Evolutionary conservation across 37 sponge, comb jelly and placozoan species (phyloP), one percentile per base, ranked within the genome.

Genomic region (Halichondria panicea): DNA sequence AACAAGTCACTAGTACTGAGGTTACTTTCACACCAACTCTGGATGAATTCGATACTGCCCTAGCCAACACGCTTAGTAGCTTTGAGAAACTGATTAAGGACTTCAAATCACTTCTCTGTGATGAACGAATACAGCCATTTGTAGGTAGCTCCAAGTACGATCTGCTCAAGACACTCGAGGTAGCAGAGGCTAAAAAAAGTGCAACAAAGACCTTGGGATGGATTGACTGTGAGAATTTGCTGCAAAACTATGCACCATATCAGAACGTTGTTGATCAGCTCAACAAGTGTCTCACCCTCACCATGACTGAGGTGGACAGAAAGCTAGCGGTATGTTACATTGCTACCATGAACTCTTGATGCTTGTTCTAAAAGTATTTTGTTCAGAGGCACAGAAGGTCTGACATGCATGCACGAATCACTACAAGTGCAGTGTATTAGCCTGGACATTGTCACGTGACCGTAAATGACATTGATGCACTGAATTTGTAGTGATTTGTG

Each of bases 81-180:
- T 79, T 73, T 50, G 70, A 78, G 37, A 24, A 66, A n/a, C 54
- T 73, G 35, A 67, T 86, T 44, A 24, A 60, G 12, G 63, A 48
- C 13, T 86, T 86, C 58, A 50, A 25, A 13, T 58, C 79, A 19
- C 32, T 86, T 1, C 74, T 79, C 0, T 45, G 66, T 30, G 86
- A 86, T 42, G 55, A 46, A 18, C 54, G 72, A 15, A 46, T 86
- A 22, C 12, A 41, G 4, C 56, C 80, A 0, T 86, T 66, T 56
- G 46, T 34, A 25, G 73, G 66, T 13, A 31, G 61, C 19, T 79
- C 80, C 31, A 78, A 55, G 67, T 86, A 58, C 38, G 86, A 86
- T 60, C 61, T 72, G 34, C 46, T 86, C 39, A 74, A 63, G 80
- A 55, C 50, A 22, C 42, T 74, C 5, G 80, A 86, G 48, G 77